Percentiles rank a stretch among this genome's conserved stretches.
phyloP scores from a whole-genome alignment of 2,888 invertebrate species.

The Leptinotarsa peninsularis region DNA sequence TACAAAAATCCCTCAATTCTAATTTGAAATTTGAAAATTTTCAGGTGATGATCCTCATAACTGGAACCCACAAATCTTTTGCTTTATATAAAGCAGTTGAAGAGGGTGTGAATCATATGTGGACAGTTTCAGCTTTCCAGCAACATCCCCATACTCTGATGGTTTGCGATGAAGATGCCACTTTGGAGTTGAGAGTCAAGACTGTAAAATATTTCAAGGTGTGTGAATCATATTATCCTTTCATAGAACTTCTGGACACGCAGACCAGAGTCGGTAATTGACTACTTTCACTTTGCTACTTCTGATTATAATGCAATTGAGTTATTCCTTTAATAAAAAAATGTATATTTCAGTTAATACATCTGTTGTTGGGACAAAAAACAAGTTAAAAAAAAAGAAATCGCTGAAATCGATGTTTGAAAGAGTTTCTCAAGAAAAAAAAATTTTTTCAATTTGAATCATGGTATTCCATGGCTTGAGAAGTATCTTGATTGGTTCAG shows the following conservation, averaged over 20 bases:
- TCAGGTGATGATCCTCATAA: slow-evolving; percentile 96
- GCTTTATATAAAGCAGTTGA: slow-evolving; percentile 98
- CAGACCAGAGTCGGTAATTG: no score
- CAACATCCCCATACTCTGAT: slow-evolving; percentile 93
- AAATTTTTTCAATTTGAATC: no score
- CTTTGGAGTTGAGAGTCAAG: slow-evolving; percentile 94
- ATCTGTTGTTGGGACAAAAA: no score
- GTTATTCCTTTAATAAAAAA: no score
- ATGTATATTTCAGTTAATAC: no score
- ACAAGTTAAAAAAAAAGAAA: no score
- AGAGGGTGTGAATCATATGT: slow-evolving; percentile 99
- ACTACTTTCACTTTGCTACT: no score
- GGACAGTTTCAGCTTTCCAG: slow-evolving; percentile 99
- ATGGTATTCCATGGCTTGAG: no score
- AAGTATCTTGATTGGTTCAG: background rate
- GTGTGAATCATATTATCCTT: slow-evolving; percentile 28
- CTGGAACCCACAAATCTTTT: slow-evolving; percentile 95
- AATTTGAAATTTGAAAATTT: slow-evolving; percentile 35
- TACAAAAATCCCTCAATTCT: background rate
- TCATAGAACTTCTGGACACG: background rate
- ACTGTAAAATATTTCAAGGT: slow-evolving; percentile 96
- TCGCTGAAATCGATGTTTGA: no score
- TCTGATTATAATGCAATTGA: no score
- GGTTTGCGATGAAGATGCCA: slow-evolving; percentile 98
- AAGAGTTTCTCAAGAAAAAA: no score